A percentile compares a stretch with the other conserved stretches of the same genome.
Conservation (phyloP, 1,140 invertebrate species). For the Propsilocerus akamusi region DNA sequence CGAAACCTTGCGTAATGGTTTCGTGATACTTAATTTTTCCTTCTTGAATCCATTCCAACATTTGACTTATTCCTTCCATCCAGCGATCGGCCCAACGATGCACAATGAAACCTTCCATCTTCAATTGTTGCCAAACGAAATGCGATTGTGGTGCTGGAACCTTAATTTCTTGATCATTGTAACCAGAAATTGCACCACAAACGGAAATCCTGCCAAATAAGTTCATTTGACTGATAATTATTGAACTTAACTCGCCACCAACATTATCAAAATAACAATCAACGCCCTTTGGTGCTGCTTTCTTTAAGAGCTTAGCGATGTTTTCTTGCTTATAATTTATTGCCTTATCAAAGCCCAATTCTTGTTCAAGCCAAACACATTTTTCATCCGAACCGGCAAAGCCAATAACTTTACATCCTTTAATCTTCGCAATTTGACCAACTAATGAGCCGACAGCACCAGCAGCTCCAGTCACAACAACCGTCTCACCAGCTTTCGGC, state of each 20-base stretch:
- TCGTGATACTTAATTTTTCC: slow-evolving; percentile 40
- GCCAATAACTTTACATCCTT: slow-evolving; percentile 46
- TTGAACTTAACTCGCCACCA: slow-evolving; percentile 41
- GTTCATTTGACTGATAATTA: slow-evolving; percentile 40
- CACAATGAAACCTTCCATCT: slow-evolving; percentile 39
- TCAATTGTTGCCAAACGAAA: slow-evolving; percentile 31
- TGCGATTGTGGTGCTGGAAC: slow-evolving; percentile 29
- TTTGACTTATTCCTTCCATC: slow-evolving; percentile 32
- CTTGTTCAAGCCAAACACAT: slow-evolving; percentile 40
- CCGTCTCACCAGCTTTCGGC: slow-evolving; percentile 43
- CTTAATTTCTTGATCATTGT: slow-evolving; percentile 29
- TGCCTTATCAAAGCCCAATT: slow-evolving; percentile 43
- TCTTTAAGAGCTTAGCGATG: slow-evolving; percentile 30
- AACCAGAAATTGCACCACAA: slow-evolving; percentile 42
- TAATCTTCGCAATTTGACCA: slow-evolving; percentile 52
- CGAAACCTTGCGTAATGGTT: slow-evolving; percentile 40
- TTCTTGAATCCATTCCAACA: slow-evolving; percentile 32
- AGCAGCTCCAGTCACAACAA: slow-evolving; percentile 42
- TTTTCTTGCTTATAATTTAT: slow-evolving; percentile 51
- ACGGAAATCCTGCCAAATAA: slow-evolving; percentile 36
- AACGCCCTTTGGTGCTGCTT: slow-evolving; percentile 42
- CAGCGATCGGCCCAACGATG: slow-evolving; percentile 27
- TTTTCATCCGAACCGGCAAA: slow-evolving; percentile 50
- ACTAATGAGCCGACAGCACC: slow-evolving; percentile 50
- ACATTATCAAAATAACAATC: slow-evolving; percentile 63